Base-by-base conservation (phyloP, 2,113 vertebrate species). In the Chaenogobius annularis region DNA sequence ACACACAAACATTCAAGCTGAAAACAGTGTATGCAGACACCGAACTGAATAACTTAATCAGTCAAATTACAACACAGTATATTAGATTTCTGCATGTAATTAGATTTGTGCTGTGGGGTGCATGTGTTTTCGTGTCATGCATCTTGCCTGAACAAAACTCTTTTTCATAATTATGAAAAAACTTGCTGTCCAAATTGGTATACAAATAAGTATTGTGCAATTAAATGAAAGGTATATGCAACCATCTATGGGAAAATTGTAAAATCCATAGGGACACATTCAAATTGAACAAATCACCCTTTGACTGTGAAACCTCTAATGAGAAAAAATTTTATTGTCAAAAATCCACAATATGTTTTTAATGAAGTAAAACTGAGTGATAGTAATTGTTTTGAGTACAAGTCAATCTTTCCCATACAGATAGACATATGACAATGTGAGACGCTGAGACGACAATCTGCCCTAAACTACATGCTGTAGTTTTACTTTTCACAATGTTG, bases 121-220 rank as follows among this genome's bases (percentile, higher is more conserved):
- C 37, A 31, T 62, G 12, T 62, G 26, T 66, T 66, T 72, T 47
- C 64, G 61, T 78, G 22, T 81, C 50, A 23, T 78, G 70, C 47
- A 52, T 50, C 77, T 77, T 82, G 61, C 64, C 48, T 70, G 61
- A 37, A 74, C 17, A 50, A 69, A 85, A 85, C 84, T 44, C 68
- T 78, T 46, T 79, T 83, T 82, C 69, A 83, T 80, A 74, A 82
- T 74, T 70, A 50, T 81, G 77, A 81, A 74, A 1, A 70, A 81
- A 59, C 46, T 68, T 63, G 31, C 31, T 59, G 26, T 63, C 61
- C 61, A 63, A 63, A 63, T 40, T 5, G 35, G 17, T 17, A 61
- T 61, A 63, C 26, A 31, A 31, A 31, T 31, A 63, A 40, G 17
- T 66, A 64, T 65, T 15, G 4, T 71, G 10, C 62, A 70, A 48